A percentile compares a stretch with the other conserved stretches of the same genome.
These are phyloP conservation scores for Pogonomyrmex californicus DNA, from an alignment of 1,140 invertebrate species.

Conservation along the genomic window DNA sequence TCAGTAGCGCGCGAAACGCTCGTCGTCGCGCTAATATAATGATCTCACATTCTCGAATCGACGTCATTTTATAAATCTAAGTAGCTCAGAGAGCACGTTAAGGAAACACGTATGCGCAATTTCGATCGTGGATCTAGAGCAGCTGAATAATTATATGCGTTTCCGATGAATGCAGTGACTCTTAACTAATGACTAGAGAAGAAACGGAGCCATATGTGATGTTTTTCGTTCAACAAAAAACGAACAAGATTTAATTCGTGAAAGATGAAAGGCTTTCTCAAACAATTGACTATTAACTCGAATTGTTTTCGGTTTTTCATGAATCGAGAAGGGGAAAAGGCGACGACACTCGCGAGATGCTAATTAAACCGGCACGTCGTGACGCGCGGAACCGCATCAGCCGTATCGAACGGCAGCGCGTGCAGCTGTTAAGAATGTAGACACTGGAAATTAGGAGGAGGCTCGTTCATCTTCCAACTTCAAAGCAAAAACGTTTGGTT, in stretches of 20 bases:
- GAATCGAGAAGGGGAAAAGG: conserved; percentile 13
- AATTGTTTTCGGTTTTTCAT: conserved; percentile 32
- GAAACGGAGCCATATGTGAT: not conserved
- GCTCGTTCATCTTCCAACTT: conserved; percentile 80
- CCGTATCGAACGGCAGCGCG: conserved; percentile 73
- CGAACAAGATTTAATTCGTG: not conserved
- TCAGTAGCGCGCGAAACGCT: conserved; percentile 28
- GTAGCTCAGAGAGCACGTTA: not conserved
- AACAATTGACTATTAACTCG: conserved; percentile 5
- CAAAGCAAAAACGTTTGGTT: conserved; percentile 81
- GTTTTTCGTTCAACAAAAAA: conserved; percentile 2
- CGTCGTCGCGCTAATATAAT: not conserved
- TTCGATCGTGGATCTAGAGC: not conserved
- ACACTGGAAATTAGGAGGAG: conserved; percentile 80
- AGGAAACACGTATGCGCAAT: not conserved
- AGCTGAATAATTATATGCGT: not conserved
- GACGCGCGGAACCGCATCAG: conserved; percentile 52
- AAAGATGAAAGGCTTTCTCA: not conserved
- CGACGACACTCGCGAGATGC: conserved; percentile 65
- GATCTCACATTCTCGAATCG: conserved; percentile 6
- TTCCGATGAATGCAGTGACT: not conserved
- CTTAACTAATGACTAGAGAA: not conserved
- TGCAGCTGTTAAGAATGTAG: conserved; percentile 82
- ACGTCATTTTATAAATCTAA: not conserved
- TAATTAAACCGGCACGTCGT: conserved; percentile 78